Base-by-base conservation (phyloP, 35 echinoderm and acorn worm genomes). In the Stichopus chloronotus region DNA sequence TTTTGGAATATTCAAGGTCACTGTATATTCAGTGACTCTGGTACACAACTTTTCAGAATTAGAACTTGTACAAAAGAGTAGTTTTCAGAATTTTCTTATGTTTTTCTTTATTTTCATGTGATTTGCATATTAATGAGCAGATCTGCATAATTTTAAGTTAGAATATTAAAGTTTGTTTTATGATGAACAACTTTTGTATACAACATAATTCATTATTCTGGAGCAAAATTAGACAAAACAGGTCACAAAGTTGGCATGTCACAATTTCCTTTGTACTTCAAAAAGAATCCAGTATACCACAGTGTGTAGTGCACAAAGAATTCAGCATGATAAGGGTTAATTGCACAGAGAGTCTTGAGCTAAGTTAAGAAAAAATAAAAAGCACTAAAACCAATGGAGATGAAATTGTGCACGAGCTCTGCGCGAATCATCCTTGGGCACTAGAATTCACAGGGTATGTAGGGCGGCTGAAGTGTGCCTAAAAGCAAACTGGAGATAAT, bases 201-300 rank as follows among this genome's bases (percentile, higher is more conserved):
- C n/a, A n/a, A n/a, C n/a, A n/a, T n/a, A n/a, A n/a, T n/a, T n/a
- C 72, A 76, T 76, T 76, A 76, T 76, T 76, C 72, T 76, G 72
- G 13, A 76, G 72, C 72, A 76, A 76, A 76, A 76, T 76, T 76
- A 76, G 72, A 8, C 72, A 76, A 76, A 76, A 76, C 72, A 76
- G 72, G 72, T 76, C n/a, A n/a, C n/a, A n/a, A n/a, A n/a, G n/a
- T n/a, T n/a, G n/a, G n/a, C n/a, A n/a, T n/a, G n/a, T n/a, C 72
- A 76, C 9, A 76, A 76, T 76, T 76, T 76, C 8, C 72, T 76
- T 6, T 8, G 72, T 16, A 2, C 72, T 16, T 76, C 13, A 4
- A 76, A 76, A 76, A 76, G 72, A 76, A 76, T 76, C 13, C 72
- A 76, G 72, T 76, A 9, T 76, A 76, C 72, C 72, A 76, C 72